These are phyloP conservation scores for Drosophila limbata DNA, from an alignment of 2,888 invertebrate genomes.

Conservation along the genomic window DNA sequence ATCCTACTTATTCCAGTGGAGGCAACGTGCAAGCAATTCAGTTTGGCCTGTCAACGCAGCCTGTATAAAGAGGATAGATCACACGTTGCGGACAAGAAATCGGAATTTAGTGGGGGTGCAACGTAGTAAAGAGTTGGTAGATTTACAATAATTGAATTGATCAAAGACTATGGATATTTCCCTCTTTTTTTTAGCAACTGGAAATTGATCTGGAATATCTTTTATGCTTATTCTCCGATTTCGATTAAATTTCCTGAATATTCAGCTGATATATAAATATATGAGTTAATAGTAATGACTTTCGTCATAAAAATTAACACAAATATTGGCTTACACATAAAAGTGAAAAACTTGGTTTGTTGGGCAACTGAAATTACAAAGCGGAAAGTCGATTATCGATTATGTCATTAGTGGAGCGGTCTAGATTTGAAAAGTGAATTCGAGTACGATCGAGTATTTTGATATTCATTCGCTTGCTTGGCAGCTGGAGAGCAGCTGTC, in stretches of 20 bases:
- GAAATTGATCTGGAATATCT: no score
- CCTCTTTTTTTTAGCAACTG: no score
- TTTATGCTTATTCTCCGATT: no score
- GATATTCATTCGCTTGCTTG: slow-evolving; percentile 29
- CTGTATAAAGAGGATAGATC: neutral
- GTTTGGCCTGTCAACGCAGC: slow-evolving; percentile 13
- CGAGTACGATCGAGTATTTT: neutral
- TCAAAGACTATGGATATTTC: no score
- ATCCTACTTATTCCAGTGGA: slow-evolving; percentile 41
- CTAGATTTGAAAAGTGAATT: slow-evolving; percentile 42
- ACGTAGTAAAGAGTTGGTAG: neutral
- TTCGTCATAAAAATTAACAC: neutral
- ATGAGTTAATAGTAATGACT: neutral
- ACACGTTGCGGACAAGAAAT: neutral
- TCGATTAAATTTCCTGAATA: no score
- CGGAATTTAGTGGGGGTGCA: neutral
- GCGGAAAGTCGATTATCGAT: slow-evolving; percentile 61
- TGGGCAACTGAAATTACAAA: slow-evolving; percentile 37
- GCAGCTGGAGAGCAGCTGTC: slow-evolving; percentile 43
- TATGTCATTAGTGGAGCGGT: slow-evolving; percentile 51
- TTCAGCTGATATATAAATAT: no score
- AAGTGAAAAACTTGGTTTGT: neutral
- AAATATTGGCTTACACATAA: neutral
- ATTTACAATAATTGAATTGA: neutral
- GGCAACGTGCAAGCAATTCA: neutral